Percentiles rank a stretch among this genome's conserved stretches.
Conservation (phyloP, 2,797 vertebrate genomes). For the Hephaestus fuliginosus region DNA sequence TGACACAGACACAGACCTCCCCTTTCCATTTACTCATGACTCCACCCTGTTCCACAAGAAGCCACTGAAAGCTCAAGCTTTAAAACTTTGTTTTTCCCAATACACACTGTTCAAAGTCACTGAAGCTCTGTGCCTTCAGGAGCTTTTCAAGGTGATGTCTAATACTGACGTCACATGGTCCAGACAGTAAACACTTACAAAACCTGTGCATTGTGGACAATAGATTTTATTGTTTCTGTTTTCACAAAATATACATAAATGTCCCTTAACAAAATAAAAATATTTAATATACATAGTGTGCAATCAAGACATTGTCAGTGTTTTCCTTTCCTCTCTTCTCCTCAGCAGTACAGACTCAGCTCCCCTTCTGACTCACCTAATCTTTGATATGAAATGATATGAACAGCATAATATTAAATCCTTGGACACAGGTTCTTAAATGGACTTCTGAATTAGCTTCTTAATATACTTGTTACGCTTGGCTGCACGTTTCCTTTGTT, state of each 20-base stretch:
- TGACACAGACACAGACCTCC: constrained; percentile 46
- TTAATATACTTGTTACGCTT: constrained; percentile 56
- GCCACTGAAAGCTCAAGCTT: constrained; percentile 1
- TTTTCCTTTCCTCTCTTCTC: constrained; percentile 5
- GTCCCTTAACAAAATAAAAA: constrained; percentile 4
- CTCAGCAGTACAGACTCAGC: constrained; percentile 6
- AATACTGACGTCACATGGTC: not conserved
- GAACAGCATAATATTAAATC: not conserved
- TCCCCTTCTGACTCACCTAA: constrained; percentile 13
- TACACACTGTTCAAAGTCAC: not conserved
- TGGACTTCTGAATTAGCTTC: constrained; percentile 55
- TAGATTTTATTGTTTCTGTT: constrained; percentile 54
- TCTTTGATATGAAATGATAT: not conserved
- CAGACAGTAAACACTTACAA: not conserved
- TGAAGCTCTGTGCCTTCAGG: not conserved
- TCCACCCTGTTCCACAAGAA: constrained; percentile 65
- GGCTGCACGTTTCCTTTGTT: constrained; percentile 33
- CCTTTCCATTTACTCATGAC: constrained; percentile 54
- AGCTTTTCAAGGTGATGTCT: constrained; percentile 6
- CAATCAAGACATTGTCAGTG: not conserved
- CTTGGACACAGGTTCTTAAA: constrained; percentile 30
- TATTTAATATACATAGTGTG: not conserved
- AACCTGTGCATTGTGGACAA: not conserved
- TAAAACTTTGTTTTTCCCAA: constrained; percentile 2
- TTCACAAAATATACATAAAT: constrained; percentile 40